Evolutionary conservation across 2,113 vertebrate genomes (phyloP), one percentile per base, ranked within the genome.

Genomic region (Arenaria interpres): DNA sequence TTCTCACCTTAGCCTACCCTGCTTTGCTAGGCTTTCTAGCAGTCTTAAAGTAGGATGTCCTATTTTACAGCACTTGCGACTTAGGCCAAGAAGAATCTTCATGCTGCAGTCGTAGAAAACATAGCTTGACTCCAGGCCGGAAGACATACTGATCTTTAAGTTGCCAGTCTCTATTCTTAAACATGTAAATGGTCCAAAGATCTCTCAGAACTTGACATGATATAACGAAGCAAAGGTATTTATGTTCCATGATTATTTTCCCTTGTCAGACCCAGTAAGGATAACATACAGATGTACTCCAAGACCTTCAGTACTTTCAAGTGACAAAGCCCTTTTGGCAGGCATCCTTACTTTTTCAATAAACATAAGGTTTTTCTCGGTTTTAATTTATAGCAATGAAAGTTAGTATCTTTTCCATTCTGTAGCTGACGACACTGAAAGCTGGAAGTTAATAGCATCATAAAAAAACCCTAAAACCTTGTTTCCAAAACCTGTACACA

Each of bases 331-430:
- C 24, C 74, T 88, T 88, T 94, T 96, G 96, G 94, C 91, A 97
- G 76, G 54, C 33, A 74, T 82, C 60, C 63, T 82, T 68, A 24
- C 37, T 88, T 85, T 90, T 91, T 76, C 81, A 86, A 77, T 92
- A 96, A 96, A 88, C 81, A 81, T 35, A 71, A 88, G 62, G n/a
- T 86, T 95, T 97, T 96, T 79, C 86, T 93, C 57, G 41, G 39
- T 75, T 94, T 96, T 94, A 93, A 97, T 91, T 96, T 96, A 96
- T 66, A 84, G 85, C 53, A 37, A 43, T 84, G 85, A 90, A 96
- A 16, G 10, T 64, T 76, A 74, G 69, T 78, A 73, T 91, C 77
- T 89, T 94, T 97, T 95, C 89, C 85, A 91, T 81, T 89, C 76
- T 78, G 56, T 30, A 95, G 71, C 2, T 27, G 50, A 94, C 75